Base-by-base conservation (phyloP, 1,140 invertebrate species). In the Neodiprion virginianus region DNA sequence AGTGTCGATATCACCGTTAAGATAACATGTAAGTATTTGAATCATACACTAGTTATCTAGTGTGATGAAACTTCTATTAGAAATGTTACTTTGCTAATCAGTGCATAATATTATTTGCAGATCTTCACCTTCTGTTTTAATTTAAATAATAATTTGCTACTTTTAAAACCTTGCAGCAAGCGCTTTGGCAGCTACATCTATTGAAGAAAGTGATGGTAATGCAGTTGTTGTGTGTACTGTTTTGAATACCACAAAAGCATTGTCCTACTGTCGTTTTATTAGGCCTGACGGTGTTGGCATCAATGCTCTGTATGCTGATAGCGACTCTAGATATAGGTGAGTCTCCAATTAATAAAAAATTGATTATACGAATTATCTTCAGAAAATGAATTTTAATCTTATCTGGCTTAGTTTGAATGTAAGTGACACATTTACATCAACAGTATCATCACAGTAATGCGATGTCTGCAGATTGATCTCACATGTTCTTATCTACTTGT, bases 261-360 rank as follows among this genome's bases (percentile, higher is more conserved):
- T 69, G 40, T 69, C 67, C 11, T 69, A 69, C 23, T 69, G 67
- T 23, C 67, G 67, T 47, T 69, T 69, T 47, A 47, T 69, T 11
- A 69, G 40, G 40, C 67, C 67, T 11, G 67, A 69, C 67, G 67
- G 67, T 47, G 40, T 69, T 69, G 67, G 67, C 11, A 69, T 69
- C 40, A 69, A 69, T 23, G 67, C 67, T 11, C 11, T 21, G 12
- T 69, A 69, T 69, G 67, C 67, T 7, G 67, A 21, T 12, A 69
- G 67, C 12, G 40, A 21, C 28, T 23, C 67, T 11, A 69, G 21
- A 69, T 69, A 69, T 21, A 69, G 67, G 67, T 69, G 21, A 23
- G 17, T 40, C 28, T 40, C 2, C 1, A 40, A 40, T 40, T 40
- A 40, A 40, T 21, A 65, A 14, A 65, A 14, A 14, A 65, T 65